A percentile compares a stretch with the other conserved stretches of the same genome.
Conservation (phyloP, 2,888 invertebrate genomes). For the Hydriomena furcata region DNA sequence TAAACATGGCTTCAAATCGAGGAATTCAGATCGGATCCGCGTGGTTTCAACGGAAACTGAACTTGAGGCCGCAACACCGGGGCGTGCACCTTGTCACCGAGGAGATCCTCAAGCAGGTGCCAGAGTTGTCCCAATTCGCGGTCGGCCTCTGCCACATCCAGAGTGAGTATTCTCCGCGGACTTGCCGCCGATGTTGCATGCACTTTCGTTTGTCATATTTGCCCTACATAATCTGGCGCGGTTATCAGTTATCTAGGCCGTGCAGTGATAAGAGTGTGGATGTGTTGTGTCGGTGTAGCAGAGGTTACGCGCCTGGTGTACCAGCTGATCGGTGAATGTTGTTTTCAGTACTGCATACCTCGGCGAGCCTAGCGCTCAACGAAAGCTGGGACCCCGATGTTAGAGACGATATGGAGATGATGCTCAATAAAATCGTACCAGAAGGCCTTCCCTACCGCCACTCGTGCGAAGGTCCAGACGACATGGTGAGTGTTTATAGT, state of each 20-base stretch:
- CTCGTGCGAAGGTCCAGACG: conserved; percentile 98
- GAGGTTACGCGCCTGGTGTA: conserved; percentile 33
- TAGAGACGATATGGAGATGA: conserved; percentile 99
- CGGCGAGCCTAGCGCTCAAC: conserved; percentile 97
- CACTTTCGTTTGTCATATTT: conserved; percentile 68
- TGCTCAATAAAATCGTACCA: conserved; percentile 99
- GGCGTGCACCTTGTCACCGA: conserved; percentile 99
- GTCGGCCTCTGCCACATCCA: conserved; percentile 98
- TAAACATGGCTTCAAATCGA: conserved; percentile 93
- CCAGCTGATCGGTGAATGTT: conserved; percentile 64
- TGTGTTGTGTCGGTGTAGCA: conserved; percentile 31
- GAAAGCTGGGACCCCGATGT: conserved; percentile 99
- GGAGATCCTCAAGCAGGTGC: conserved; percentile 96
- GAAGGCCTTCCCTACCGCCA: conserved; percentile 98
- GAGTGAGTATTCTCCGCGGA: conserved; percentile 88
- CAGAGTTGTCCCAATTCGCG: conserved; percentile 96
- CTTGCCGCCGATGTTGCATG: conserved; percentile 73
- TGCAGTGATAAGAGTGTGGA: conserved; percentile 35
- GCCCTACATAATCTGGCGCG: conserved; percentile 51
- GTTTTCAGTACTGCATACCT: conserved; percentile 97
- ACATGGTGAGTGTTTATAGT: conserved; percentile 90
- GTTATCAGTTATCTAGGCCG: conserved; percentile 40
- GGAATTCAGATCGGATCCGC: conserved; percentile 98
- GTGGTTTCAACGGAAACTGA: conserved; percentile 99
- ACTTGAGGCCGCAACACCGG: conserved; percentile 97